Base-by-base conservation (phyloP, 2,113 vertebrate genomes). In the Grallaria varia region DNA sequence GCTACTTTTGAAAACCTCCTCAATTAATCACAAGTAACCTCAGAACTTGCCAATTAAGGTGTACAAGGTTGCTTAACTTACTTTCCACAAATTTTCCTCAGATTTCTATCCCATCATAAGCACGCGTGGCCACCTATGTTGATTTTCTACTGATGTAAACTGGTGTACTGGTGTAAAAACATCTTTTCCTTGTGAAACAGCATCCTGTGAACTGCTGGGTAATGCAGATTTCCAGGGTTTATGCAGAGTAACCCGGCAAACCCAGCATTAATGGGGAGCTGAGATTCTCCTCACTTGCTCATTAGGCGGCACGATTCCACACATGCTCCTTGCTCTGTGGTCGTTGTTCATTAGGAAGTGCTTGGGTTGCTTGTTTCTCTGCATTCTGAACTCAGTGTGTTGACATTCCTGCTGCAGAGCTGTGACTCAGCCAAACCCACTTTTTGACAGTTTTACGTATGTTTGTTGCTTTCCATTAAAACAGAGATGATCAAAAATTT, bases 21-120 rank as follows among this genome's bases (percentile, higher is more conserved):
- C 83, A 71, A 14, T 94, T 88, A 94, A 92, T 92, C 90, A 90
- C 83, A 89, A 8, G 23, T 80, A 77, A 80, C 83, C 73, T 90
- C 89, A 93, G 82, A 93, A 83, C 15, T 21, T 42, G 47, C 76
- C 79, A 81, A 3, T 84, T 83, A 77, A 77, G 73, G n/a, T 86
- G 27, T 33, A 27, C 78, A 89, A 30, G 39, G 37, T 84, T 91
- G 42, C 42, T 66, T 77, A 56, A 28, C 33, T 71, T 73, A 35
- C 37, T 91, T 87, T 17, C 42, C 62, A 55, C 50, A 39, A 10
- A 5, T 73, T 75, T 76, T 55, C 33, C 59, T 59, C 31, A 30
- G 17, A 66, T 83, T 95, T 83, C 60, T 69, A 14, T 42, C 56
- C 37, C 25, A 16, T 37, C 30, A 4, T 12, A 42, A 71, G 82